Base-by-base conservation (phyloP, 2,888 invertebrate species). In the Melanargia galathea region DNA sequence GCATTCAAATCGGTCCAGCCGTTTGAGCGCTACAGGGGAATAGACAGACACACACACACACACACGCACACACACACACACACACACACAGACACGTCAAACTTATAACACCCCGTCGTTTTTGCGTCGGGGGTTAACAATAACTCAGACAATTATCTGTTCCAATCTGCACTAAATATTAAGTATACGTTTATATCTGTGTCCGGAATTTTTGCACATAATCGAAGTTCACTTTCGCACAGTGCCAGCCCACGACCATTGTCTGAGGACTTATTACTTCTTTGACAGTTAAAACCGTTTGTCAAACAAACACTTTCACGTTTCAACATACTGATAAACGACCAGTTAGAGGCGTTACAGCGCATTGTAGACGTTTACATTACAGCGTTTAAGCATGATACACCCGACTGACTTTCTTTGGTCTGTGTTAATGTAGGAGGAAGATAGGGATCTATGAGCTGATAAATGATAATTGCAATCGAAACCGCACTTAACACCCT, bases 221-320 rank as follows among this genome's bases (percentile, higher is more conserved):
- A 77, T 79, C 78, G 74, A 79, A 80, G 80, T 83, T 82, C 79
- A 75, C 83, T 84, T 83, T 85, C 84, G 72, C 74, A 71, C 57
- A 35, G 52, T 54, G 35, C 55, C 76, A 81, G 75, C 87, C 86
- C 80, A 87, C 87, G 79, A 77, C 60, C 72, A 61, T 59, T 62
- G 61, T 62, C 55, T 51, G 45, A 52, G 8, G 40, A 48, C 38
- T 48, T 45, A 55, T 49, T 52, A 51, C 46, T 63, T 60, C 45
- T 62, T 62, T 35, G 49, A 20, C 58, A 26, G 63, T 54, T 46
- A 22, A 57, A 58, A 58, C 26, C 22, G 40, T 65, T 58, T 65
- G 58, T 65, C 48, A 59, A 62, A 58, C 54, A 61, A 64, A 64
- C 56, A 55, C 55, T 57, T 60, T 56, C 43, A 45, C 51, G 51